Conservation (phyloP, 2,797 vertebrate species). For the Threskiornis aethiopicus region DNA sequence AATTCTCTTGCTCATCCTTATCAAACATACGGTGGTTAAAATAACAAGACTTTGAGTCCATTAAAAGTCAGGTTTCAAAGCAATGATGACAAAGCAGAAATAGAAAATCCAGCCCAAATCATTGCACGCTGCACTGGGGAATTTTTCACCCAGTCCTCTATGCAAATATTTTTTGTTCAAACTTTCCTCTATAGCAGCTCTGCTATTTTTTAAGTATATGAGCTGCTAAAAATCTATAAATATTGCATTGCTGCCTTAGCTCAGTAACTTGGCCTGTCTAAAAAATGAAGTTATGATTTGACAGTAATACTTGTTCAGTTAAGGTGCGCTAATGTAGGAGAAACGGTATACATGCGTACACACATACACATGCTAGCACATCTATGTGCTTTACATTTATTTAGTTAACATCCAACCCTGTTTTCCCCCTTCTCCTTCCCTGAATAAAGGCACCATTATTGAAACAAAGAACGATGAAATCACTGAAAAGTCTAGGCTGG, state of each 20-base stretch:
- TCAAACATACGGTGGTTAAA: slow-evolving; percentile 23
- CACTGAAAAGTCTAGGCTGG: neutral
- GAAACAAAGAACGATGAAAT: neutral
- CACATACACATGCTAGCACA: accelerated
- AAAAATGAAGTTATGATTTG: neutral
- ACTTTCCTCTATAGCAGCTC: neutral
- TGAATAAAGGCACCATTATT: neutral
- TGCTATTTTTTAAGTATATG: neutral
- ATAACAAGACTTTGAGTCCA: slow-evolving; percentile 3
- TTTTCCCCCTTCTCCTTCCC: neutral
- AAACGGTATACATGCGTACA: neutral
- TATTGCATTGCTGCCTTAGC: neutral
- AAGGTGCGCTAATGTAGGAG: neutral
- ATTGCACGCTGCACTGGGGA: neutral
- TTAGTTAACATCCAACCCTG: neutral
- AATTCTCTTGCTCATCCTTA: slow-evolving; percentile 43
- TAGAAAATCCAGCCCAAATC: neutral
- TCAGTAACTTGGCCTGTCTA: neutral
- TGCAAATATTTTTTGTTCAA: neutral
- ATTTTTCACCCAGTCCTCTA: neutral
- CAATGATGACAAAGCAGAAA: neutral
- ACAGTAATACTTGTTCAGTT: neutral
- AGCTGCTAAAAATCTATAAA: neutral
- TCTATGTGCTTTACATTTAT: neutral
- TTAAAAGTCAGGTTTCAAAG: slow-evolving; percentile 42